A percentile compares a stretch with the other conserved stretches of the same genome.
Conservation (phyloP, 1,140 invertebrate genomes). For the Varroa destructor region DNA sequence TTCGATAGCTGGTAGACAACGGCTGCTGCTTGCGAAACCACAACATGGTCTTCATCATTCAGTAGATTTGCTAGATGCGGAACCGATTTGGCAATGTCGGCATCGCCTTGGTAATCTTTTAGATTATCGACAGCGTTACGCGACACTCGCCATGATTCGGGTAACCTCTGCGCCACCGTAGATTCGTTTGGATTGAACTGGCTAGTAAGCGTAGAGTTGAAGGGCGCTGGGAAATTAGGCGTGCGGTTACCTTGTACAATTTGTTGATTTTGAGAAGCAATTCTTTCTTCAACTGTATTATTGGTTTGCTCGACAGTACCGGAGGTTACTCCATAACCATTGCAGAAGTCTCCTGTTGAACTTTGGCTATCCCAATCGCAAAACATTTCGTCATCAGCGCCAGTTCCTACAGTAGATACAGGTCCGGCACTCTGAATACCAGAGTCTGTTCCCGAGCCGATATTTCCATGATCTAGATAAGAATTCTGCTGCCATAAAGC, state of each 20-base stretch:
- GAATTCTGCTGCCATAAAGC: constrained; percentile 86
- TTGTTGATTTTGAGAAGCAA: too few relatives aligned
- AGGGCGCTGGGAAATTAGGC: too few relatives aligned
- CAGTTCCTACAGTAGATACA: constrained; percentile 62
- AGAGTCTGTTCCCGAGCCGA: constrained; percentile 87
- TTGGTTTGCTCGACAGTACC: too few relatives aligned
- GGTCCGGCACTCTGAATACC: constrained; percentile 82
- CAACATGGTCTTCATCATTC: constrained; percentile 90
- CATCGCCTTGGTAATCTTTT: constrained; percentile 94
- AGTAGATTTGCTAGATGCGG: constrained; percentile 89
- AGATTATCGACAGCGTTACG: constrained; percentile 87
- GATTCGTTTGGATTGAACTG: constrained; percentile 73
- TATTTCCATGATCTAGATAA: constrained; percentile 51
- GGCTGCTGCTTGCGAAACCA: constrained; percentile 91
- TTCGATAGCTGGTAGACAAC: constrained; percentile 95
- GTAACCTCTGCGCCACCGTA: constrained; percentile 80
- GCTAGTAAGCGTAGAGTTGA: too few relatives aligned
- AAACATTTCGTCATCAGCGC: constrained; percentile 38
- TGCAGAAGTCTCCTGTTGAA: too few relatives aligned
- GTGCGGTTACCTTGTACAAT: too few relatives aligned
- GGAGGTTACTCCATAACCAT: too few relatives aligned
- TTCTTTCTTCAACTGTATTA: too few relatives aligned
- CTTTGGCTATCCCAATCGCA: constrained; percentile 38
- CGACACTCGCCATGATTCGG: constrained; percentile 83
- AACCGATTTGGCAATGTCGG: constrained; percentile 87